These are phyloP conservation scores for Elgaria multicarinata DNA, from an alignment of 2,113 vertebrate genomes.

Conservation along the genomic window DNA sequence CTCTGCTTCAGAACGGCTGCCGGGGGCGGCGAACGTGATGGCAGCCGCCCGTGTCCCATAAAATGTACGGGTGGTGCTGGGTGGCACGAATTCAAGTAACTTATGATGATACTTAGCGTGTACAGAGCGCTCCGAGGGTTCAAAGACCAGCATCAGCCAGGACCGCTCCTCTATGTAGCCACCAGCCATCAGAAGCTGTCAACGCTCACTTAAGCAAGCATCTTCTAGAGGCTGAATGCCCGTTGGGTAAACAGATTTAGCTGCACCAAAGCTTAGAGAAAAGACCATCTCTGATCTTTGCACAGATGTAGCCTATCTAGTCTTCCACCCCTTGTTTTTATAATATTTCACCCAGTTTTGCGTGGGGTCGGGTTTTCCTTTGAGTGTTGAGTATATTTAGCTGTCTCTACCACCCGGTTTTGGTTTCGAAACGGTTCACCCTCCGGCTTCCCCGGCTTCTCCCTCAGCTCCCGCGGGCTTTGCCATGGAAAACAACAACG, in stretches of 20 bases:
- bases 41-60: too few species aligned
- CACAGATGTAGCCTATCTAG: neutral
- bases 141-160: too few species aligned
- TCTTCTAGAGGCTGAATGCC: neutral
- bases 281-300: neutral
- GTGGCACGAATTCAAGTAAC: neutral
- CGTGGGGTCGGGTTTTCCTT: neutral
- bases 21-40: too few species aligned
- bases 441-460: neutral
- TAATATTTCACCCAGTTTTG: neutral
- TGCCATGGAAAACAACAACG: neutral
- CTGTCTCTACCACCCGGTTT: neutral
- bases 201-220: neutral
- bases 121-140: neutral
- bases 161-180: neutral
- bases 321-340: neutral
- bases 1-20: neutral
- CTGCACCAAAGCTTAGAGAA: neutral
- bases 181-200: neutral
- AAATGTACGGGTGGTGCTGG: neutral
- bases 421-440: neutral
- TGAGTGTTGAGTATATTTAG: neutral
- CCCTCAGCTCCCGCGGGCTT: neutral
- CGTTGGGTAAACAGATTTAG: neutral
- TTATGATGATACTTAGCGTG: neutral